Percentiles rank a stretch among this genome's conserved stretches.
Evolutionary conservation across 2,888 invertebrate genomes (phyloP).

Genomic region (Leptopterna dolabrata): DNA sequence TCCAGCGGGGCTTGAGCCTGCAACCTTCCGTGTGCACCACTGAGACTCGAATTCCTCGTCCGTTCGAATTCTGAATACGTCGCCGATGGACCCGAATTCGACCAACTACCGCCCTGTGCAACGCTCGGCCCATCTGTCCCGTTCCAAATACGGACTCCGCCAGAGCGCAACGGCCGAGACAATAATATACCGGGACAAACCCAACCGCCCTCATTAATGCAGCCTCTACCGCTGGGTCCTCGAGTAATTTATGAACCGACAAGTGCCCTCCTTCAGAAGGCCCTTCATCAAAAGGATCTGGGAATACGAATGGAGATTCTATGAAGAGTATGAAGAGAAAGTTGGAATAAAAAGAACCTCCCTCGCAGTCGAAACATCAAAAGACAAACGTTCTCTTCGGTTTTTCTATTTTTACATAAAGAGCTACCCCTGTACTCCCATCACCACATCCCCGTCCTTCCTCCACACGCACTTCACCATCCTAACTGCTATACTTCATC

Average conservation of each 20-base stretch:
- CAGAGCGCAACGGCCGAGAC: too few relatives aligned
- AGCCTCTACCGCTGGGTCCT: neutral
- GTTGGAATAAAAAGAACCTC: neutral
- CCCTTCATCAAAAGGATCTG: neutral
- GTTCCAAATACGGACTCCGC: too few relatives aligned
- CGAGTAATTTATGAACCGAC: conserved; percentile 9
- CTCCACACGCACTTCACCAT: neutral
- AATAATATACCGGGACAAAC: neutral
- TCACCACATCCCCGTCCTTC: too few relatives aligned
- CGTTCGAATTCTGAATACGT: too few relatives aligned
- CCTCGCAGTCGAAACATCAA: neutral
- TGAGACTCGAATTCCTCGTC: too few relatives aligned
- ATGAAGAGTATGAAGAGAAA: conserved; percentile 3
- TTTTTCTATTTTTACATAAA: conserved; percentile 8
- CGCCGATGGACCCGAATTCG: too few relatives aligned
- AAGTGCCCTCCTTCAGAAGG: neutral
- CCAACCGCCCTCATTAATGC: neutral
- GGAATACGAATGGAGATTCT: conserved; percentile 3
- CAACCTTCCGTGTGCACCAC: too few relatives aligned
- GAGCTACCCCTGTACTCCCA: neutral
- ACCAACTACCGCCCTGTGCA: too few relatives aligned
- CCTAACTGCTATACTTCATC: neutral
- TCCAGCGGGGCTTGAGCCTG: too few relatives aligned
- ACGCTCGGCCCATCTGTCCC: too few relatives aligned
- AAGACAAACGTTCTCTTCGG: conserved; percentile 13